Conservation (phyloP, 2,113 vertebrate species). For the Chaetorhynchus papuensis region DNA sequence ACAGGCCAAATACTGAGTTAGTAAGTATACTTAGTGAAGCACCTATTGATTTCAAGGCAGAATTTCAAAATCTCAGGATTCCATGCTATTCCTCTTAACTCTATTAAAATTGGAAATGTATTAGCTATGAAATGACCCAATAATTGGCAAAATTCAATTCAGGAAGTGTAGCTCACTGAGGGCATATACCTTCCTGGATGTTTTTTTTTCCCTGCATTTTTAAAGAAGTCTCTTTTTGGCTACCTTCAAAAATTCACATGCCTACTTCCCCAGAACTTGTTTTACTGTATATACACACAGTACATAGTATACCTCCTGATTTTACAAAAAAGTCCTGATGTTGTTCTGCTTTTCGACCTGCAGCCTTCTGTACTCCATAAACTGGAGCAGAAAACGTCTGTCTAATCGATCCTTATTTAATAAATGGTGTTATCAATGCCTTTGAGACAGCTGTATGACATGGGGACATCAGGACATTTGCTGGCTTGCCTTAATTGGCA, state of each 20-base stretch:
- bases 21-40: background rate
- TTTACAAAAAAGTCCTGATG: background rate
- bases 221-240: background rate
- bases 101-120: background rate
- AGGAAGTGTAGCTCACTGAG: background rate
- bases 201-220: background rate
- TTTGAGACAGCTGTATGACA: conserved; percentile 33
- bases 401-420: conserved; percentile 56
- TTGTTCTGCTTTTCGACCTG: background rate
- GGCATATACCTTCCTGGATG: background rate
- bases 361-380: background rate
- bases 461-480: conserved; percentile 4
- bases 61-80: background rate
- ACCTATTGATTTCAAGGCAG: background rate
- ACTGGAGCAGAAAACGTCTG: background rate
- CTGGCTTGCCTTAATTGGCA: conserved; percentile 34
- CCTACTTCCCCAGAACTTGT: background rate
- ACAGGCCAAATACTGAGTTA: background rate
- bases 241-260: background rate
- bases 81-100: background rate
- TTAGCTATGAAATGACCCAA: background rate
- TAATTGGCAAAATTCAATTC: background rate
- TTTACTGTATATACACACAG: background rate
- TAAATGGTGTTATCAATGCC: conserved; percentile 22
- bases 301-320: background rate